Conservation (phyloP, 2,113 vertebrate species). For the Ctenomys sociabilis region DNA sequence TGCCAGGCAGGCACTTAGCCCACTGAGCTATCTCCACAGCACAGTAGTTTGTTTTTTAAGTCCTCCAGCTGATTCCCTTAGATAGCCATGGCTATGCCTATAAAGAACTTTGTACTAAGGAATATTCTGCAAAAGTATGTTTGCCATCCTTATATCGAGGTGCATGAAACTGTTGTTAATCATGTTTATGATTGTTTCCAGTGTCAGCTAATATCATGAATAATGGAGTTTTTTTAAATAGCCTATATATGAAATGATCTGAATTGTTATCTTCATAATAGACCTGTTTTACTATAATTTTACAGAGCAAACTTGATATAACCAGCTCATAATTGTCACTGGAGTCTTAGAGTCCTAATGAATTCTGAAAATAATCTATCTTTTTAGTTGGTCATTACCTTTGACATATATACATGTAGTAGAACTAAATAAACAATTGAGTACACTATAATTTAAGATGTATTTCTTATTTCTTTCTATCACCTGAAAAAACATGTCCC, state of each 20-base stretch:
- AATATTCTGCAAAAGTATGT: background rate
- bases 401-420: background rate
- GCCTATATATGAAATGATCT: background rate
- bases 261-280: constrained; percentile 10
- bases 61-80: background rate
- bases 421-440: background rate
- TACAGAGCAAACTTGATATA: background rate
- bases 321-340: background rate
- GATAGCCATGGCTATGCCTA: background rate
- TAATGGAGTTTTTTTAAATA: constrained; percentile 33
- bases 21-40: too few relatives aligned
- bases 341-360: background rate
- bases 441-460: background rate
- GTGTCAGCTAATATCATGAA: background rate
- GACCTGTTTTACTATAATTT: background rate
- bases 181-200: background rate
- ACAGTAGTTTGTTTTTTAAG: background rate
- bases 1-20: too few relatives aligned
- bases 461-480: constrained; percentile 15
- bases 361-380: background rate
- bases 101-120: background rate
- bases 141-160: background rate
- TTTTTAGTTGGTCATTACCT: constrained; percentile 1
- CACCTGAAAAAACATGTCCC: background rate
- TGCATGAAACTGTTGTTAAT: constrained; percentile 3